phyloP scores from a whole-genome alignment of 2,888 invertebrate species.

The Criorhina ranunculi region DNA sequence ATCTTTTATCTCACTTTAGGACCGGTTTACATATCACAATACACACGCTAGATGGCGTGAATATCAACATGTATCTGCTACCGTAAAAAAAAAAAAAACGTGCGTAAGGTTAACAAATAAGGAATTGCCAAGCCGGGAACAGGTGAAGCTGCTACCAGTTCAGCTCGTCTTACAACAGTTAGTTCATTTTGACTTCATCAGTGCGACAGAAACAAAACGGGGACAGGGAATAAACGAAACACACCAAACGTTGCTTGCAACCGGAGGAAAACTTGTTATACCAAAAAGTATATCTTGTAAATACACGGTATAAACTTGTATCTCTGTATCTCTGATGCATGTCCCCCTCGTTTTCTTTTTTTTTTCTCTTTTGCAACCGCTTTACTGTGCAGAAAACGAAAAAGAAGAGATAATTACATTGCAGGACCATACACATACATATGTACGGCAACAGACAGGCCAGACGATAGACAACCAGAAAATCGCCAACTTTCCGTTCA shows the following conservation, averaged over 20 bases:
- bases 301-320: slow-evolving; percentile 58
- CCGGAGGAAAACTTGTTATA: slow-evolving; percentile 56
- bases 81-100: slow-evolving; percentile 15
- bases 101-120: slow-evolving; percentile 63
- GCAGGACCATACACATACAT: slow-evolving; percentile 20
- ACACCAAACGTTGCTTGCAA: slow-evolving; percentile 12
- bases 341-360: slow-evolving; percentile 45
- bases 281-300: slow-evolving; percentile 69
- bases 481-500: slow-evolving; percentile 24
- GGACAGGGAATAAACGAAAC: slow-evolving; percentile 15
- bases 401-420: slow-evolving; percentile 27
- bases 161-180: slow-evolving; percentile 42
- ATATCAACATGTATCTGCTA: slow-evolving; percentile 37
- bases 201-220: slow-evolving; percentile 41
- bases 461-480: slow-evolving; percentile 45
- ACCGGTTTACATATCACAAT: slow-evolving; percentile 51
- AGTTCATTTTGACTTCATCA: slow-evolving; percentile 67
- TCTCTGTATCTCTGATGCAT: slow-evolving; percentile 27
- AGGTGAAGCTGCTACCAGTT: slow-evolving; percentile 72
- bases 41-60: slow-evolving; percentile 63
- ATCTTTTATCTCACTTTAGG: slow-evolving; percentile 18
- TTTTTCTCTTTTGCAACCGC: no score
- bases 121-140: slow-evolving; percentile 50
- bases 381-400: slow-evolving; percentile 29
- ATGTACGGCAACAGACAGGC: slow-evolving; percentile 25